These are phyloP conservation scores for Thecophora atra DNA, from an alignment of 2,888 invertebrate genomes.

Conservation along the genomic window DNA sequence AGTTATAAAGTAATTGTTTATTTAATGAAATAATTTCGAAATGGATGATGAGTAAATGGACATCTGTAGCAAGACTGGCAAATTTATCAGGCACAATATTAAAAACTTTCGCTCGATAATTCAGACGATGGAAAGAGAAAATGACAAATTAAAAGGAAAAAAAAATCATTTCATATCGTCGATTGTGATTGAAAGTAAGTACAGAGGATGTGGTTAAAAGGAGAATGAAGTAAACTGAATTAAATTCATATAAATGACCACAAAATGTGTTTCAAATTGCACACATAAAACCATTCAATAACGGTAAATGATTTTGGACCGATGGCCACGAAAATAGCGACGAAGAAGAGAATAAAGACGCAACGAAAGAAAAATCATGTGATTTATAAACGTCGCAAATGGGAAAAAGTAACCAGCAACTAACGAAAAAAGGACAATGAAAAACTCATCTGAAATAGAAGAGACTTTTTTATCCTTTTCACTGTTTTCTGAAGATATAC, in stretches of 20 bases:
- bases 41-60: neutral
- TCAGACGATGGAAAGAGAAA: no score
- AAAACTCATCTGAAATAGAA: slow-evolving; percentile 12
- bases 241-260: slow-evolving; percentile 17
- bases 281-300: slow-evolving; percentile 29
- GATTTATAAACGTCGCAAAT: slow-evolving; percentile 24
- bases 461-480: slow-evolving; percentile 22
- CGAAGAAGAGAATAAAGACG: neutral
- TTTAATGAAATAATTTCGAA: slow-evolving; percentile 8
- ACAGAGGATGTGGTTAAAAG: neutral
- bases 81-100: neutral
- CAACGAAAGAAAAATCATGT: neutral
- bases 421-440: neutral
- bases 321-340: neutral
- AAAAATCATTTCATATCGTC: neutral
- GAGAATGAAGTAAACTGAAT: slow-evolving; percentile 2
- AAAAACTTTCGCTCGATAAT: neutral
- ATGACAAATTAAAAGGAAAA: neutral
- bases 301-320: slow-evolving; percentile 10
- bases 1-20: no score
- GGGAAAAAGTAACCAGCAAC: neutral
- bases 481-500: neutral
- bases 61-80: neutral
- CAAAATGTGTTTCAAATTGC: slow-evolving; percentile 28
- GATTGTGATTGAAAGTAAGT: slow-evolving; percentile 11